Evolutionary conservation across 1,140 invertebrate genomes (phyloP), one percentile per base, ranked within the genome.

Genomic region (Pemphigus obesinymphae): DNA sequence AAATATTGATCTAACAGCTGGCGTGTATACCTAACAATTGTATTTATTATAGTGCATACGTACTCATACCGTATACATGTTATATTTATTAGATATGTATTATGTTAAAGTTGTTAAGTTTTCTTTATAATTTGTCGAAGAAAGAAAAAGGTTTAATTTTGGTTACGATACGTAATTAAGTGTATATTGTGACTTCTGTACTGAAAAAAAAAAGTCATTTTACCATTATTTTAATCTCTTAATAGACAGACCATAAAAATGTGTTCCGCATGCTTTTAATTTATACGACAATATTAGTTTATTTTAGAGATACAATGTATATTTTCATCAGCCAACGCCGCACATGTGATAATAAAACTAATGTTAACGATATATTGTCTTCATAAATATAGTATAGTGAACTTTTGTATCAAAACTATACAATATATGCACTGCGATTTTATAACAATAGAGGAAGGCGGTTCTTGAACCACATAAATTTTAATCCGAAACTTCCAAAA

Each of bases 291-390:
- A 13, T 20, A 66, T 66, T 66, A 37, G 63, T 66, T 11, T 66
- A 66, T 66, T 66, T 66, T n/a, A 15, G 0, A 31, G 2, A 26
- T 7, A 31, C 2, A 20, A 5, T 11, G 20, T 66, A 66, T 37
- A n/a, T 37, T 37, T 37, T 66, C 63, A 66, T 66, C 31, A n/a
- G 3, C 34, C n/a, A 66, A 66, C 63, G n/a, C n/a, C n/a, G n/a
- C 63, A 40, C 31, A 66, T 66, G 63, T 66, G 63, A 40, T 23
- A 66, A 66, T 37, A 66, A 66, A 66, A 66, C 63, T 66, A 66
- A 66, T 66, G 34, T 40, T 8, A 11, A 66, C 34, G 63, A 66
- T 66, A 66, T 40, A n/a, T n/a, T n/a, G n/a, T 66, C 63, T 66
- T 11, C 63, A 66, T 66, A 66, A 66, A 66, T n/a, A n/a, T n/a